Evolutionary conservation across 2,888 invertebrate genomes (phyloP).

Genomic region (Athripsodes cinereus): DNA sequence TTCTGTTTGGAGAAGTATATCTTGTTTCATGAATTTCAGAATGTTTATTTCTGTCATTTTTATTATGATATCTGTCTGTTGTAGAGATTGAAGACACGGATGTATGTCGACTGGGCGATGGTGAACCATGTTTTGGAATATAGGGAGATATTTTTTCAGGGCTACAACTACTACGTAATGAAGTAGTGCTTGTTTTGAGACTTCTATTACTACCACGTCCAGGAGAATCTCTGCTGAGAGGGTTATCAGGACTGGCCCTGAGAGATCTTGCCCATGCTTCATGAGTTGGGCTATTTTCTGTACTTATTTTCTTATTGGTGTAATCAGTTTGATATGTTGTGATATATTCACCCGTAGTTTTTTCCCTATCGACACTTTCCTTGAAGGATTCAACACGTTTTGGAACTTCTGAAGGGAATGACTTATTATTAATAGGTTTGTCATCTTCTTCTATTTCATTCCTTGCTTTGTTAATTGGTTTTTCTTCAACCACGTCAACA

Average conservation of each 20-base stretch:
- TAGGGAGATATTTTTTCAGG: conserved; percentile 36
- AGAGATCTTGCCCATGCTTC: conserved; percentile 71
- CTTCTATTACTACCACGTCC: conserved; percentile 47
- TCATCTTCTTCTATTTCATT: too few relatives aligned
- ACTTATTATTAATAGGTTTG: too few relatives aligned
- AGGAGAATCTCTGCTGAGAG: conserved; percentile 50
- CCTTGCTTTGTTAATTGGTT: conserved; percentile 1
- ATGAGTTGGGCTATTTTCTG: conserved; percentile 65
- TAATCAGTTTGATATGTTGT: conserved; percentile 58
- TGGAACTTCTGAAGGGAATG: conserved; percentile 31
- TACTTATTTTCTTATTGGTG: conserved; percentile 51
- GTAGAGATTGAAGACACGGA: neutral
- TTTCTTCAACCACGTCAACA: neutral
- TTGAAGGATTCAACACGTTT: conserved; percentile 32
- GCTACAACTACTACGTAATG: conserved; percentile 49
- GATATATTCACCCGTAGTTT: conserved; percentile 47
- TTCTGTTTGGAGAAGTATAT: conserved; percentile 19
- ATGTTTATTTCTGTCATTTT: conserved; percentile 2
- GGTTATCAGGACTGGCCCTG: conserved; percentile 56
- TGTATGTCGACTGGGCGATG: conserved; percentile 7
- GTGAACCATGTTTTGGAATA: conserved; percentile 18
- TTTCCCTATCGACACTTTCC: conserved; percentile 33
- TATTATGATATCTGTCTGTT: conserved; percentile 4
- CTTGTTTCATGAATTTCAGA: conserved; percentile 2
- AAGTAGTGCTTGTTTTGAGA: conserved; percentile 46